Base-by-base conservation (phyloP, 2,797 vertebrate genomes). In the Esox lucius region DNA sequence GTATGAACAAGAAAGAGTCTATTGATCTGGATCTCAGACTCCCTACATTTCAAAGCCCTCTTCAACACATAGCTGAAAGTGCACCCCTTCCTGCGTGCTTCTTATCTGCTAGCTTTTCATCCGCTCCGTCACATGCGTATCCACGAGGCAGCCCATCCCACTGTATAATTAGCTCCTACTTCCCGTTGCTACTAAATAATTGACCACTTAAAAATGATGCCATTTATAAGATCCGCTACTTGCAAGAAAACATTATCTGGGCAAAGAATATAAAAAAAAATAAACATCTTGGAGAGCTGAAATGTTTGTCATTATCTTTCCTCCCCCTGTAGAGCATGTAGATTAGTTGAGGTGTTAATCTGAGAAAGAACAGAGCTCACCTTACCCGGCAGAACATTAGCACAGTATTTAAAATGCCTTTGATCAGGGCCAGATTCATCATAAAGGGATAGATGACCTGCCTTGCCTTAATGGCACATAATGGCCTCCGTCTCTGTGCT, bases 101-200 rank as follows among this genome's bases (percentile, higher is more conserved):
- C 66, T 69, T 15, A 70, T 51, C 5, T 48, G 67, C 22, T 35
- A 46, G 19, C 15, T 9, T 51, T 70, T 70, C 65, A 67, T 67
- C 28, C 35, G 4, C 65, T 9, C 19, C 5, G 39, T 69, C 68
- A 33, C 46, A 70, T 49, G 26, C 68, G 4, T 31, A 51, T 46
- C 13, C 65, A 67, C 17, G 65, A 67, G 65, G n/a, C 65, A 35
- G 22, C 66, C 66, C 66, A 42, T 42, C 66, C 35, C 19, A 35
- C 66, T 68, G 66, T 22, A 53, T 70, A 70, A 70, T 70, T 51
- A 70, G 68, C 68, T 31, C 19, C 68, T n/a, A 49, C 46, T 51
- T 70, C 48, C 26, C 48, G 16, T 28, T 53, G 68, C 68, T 70
- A n/a, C 68, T 70, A 33, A 70, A 70, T 70, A 51, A 70, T 70